Conservation (phyloP, 2,888 invertebrate genomes). For the Halictus ligatus region DNA sequence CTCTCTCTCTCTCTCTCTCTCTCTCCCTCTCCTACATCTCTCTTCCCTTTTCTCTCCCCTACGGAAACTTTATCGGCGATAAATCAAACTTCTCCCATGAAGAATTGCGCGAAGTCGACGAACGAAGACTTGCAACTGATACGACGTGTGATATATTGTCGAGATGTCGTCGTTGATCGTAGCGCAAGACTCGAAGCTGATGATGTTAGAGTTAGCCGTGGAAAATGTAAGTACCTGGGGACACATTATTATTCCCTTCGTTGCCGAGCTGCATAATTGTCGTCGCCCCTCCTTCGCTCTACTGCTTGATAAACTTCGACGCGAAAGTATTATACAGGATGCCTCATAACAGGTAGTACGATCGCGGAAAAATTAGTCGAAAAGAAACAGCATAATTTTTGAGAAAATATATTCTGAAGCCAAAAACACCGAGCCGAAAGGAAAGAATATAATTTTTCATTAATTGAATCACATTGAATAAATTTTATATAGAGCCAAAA, state of each 20-base stretch:
- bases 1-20: background rate
- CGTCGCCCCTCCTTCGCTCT: background rate
- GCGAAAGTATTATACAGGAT: background rate
- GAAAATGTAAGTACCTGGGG: slow-evolving; percentile 72
- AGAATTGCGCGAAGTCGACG: slow-evolving; percentile 15
- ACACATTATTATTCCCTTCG: background rate
- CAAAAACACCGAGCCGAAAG: no score
- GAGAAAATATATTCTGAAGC: no score
- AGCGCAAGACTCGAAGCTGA: slow-evolving; percentile 73
- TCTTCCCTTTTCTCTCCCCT: background rate
- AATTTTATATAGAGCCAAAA: no score
- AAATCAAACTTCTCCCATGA: slow-evolving; percentile 20
- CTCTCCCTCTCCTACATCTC: background rate
- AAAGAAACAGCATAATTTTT: no score
- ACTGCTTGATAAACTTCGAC: background rate
- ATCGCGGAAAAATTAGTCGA: background rate
- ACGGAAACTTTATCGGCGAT: slow-evolving; percentile 27
- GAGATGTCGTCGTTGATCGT: slow-evolving; percentile 78
- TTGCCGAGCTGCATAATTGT: background rate
- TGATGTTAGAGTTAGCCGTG: slow-evolving; percentile 79
- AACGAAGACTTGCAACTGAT: slow-evolving; percentile 7
- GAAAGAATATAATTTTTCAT: no score
- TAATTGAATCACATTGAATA: no score
- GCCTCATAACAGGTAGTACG: background rate
- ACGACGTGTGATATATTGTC: slow-evolving; percentile 16